Base-by-base conservation (phyloP, 2,797 vertebrate genomes). In the Atherinosoma microstoma region DNA sequence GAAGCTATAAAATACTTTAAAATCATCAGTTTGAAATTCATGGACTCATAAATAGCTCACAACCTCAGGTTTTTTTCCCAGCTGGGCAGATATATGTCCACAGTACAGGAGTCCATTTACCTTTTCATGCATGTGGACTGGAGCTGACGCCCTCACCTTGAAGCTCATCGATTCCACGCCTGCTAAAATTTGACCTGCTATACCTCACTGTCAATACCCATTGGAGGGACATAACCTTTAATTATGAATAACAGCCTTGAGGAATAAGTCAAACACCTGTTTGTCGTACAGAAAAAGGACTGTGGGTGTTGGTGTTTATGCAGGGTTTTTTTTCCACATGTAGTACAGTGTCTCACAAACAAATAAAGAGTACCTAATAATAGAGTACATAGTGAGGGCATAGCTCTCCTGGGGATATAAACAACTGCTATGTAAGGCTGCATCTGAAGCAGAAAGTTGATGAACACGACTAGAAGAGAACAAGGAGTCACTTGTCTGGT, bases 11-110 rank as follows among this genome's bases (percentile, higher is more conserved):
- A 88, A 74, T 84, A 88, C 78, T 70, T 84, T 36, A 75, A 87
- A 89, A 84, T 89, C 82, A 82, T 79, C 76, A 36, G 60, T 67
- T 86, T 78, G 18, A 84, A 79, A 90, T 86, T 90, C 72, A 89
- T 66, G 73, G 70, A 83, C 74, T 66, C 57, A 88, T 91, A 85
- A 90, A 89, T 82, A 49, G 49, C 30, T 24, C 70, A 67, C 54
- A 74, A 78, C 67, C 66, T 20, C 58, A 47, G 65, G 12, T 67
- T 76, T 49, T 49, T 47, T 16, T 30, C 10, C 27, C 35, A 4
- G 36, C 72, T 9, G 54, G 63, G 83, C 76, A 62, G 67, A 80
- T 75, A 71, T 58, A 67, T 0, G 4, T 78, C 74, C 42, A 15
- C 40, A 3, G 60, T 3, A 40, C 42, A 3, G 18, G 20, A 11